These are phyloP conservation scores for Agonum fuliginosum DNA, from an alignment of 2,888 invertebrate species.

Conservation along the genomic window DNA sequence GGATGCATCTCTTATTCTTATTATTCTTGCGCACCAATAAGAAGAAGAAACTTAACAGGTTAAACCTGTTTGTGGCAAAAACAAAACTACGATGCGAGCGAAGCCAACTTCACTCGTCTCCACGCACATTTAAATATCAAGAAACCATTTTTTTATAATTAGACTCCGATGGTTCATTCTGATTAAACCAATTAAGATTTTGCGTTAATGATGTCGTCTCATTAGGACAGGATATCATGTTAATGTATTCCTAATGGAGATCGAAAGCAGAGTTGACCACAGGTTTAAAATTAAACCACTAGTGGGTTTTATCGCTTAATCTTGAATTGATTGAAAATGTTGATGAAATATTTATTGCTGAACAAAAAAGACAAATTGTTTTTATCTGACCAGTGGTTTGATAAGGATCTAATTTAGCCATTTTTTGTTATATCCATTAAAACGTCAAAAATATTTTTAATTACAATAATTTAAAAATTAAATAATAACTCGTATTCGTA, in stretches of 20 bases:
- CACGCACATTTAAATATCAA: slow-evolving; percentile 46
- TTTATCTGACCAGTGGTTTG: too few species aligned
- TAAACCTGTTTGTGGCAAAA: slow-evolving; percentile 8
- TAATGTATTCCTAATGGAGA: slow-evolving; percentile 42
- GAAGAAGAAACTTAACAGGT: not conserved
- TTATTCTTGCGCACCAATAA: not conserved
- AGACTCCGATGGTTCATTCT: slow-evolving; percentile 43
- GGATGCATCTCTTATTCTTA: not conserved
- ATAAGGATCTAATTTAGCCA: too few species aligned
- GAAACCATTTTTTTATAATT: slow-evolving; percentile 47
- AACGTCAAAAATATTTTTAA: too few species aligned
- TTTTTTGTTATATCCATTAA: too few species aligned
- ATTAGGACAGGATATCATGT: slow-evolving; percentile 42
- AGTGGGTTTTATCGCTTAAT: not conserved
- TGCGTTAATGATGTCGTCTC: slow-evolving; percentile 53
- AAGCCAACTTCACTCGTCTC: slow-evolving; percentile 13
- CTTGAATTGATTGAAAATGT: not conserved
- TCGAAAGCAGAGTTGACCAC: not conserved
- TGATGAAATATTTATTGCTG: too few species aligned
- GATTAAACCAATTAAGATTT: slow-evolving; percentile 58
- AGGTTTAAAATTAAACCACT: not conserved
- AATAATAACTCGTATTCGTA: too few species aligned
- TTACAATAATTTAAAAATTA: too few species aligned
- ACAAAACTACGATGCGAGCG: slow-evolving; percentile 21
- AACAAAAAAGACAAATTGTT: too few species aligned